Evolutionary conservation across 2,888 invertebrate species (phyloP), one percentile per base, ranked within the genome.

Genomic region (Dryocosmus kuriphilus): DNA sequence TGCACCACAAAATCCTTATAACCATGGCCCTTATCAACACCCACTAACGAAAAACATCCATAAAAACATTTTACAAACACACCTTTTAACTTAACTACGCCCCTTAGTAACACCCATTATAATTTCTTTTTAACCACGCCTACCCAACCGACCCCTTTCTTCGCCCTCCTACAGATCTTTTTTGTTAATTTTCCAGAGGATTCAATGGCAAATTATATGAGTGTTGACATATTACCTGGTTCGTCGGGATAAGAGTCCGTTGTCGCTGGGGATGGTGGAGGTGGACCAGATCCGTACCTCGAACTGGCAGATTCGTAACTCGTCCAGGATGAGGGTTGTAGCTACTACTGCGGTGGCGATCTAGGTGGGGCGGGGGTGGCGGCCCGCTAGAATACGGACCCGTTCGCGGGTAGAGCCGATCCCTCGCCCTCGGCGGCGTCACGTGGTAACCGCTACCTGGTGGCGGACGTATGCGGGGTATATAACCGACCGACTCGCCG

Each of bases 391-490:
- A 90, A 82, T 92, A 89, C 78, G 90, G 88, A 83, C 88, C 88
- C 79, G 90, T 87, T 78, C 90, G 89, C 84, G 90, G 88, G 78
- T 90, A 90, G 32, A 90, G 87, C 89, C 90, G 89, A 86, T 90
- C 90, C 90, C 90, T 90, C 90, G 90, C 89, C 90, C 90, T 90
- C 82, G 89, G 88, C 83, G 90, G 89, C 88, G 90, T 90, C 90
- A 90, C 90, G 90, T 90, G 90, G 83, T 90, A 90, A 75, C 89
- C 86, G 81, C 86, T 85, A 38, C 86, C 81, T 75, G 90, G 90
- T 83, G 90, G 87, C 82, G 90, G 90, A 81, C 90, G 87, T 62
- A 88, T 88, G 77, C 90, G 89, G 79, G 90, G 86, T 84, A 90
- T 87, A 81, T 90, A 90, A 55, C 89, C 89, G 73, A 86, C 87